Conservation (phyloP, 2,113 vertebrate genomes). For the Gopherus evgoodei region DNA sequence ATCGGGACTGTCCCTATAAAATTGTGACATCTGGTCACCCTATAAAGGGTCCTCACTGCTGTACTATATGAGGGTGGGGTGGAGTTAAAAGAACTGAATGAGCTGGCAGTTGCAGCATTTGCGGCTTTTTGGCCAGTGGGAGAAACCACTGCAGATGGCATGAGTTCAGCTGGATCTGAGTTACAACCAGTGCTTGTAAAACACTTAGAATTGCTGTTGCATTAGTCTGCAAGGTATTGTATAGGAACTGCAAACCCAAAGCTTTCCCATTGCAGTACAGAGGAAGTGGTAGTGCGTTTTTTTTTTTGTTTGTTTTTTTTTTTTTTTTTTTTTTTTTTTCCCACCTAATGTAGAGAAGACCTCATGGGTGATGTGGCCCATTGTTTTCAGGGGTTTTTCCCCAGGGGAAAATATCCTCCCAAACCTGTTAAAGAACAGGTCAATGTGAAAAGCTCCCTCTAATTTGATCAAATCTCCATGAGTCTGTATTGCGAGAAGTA, state of each 20-base stretch:
- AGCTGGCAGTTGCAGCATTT: neutral
- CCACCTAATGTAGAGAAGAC: neutral
- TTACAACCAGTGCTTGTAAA: accelerated
- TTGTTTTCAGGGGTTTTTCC: neutral
- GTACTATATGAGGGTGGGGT: accelerated
- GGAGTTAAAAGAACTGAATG: neutral
- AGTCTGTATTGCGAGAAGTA: neutral
- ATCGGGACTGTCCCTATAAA: neutral
- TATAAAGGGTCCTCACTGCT: neutral
- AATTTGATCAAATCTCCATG: neutral
- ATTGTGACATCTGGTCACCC: neutral
- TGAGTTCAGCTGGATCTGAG: neutral
- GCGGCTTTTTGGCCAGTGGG: neutral
- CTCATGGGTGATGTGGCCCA: neutral
- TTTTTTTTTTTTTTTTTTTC: too few relatives aligned
- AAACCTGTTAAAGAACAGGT: neutral
- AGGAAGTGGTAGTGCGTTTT: neutral
- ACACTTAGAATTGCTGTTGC: neutral
- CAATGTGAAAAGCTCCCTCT: neutral
- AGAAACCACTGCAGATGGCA: neutral
- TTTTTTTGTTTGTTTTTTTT: too few relatives aligned
- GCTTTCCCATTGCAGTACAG: accelerated
- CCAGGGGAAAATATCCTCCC: neutral
- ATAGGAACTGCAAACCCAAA: neutral
- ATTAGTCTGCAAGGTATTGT: accelerated